Evolutionary conservation across 2,888 invertebrate species (phyloP).

Genomic region (Chloroclysta siterata): DNA sequence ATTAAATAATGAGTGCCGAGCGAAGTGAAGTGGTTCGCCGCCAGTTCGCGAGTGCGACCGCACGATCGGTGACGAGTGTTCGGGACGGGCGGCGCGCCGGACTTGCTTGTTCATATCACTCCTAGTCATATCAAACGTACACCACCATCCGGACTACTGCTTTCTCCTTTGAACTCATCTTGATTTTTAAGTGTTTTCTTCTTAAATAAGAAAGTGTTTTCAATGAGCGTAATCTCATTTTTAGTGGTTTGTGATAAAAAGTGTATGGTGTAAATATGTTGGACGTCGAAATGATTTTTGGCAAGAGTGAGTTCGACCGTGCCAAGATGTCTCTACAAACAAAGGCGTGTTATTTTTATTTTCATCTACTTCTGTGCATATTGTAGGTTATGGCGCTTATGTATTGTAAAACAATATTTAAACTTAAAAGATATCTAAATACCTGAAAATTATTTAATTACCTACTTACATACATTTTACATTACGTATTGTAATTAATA

Average conservation of each 20-base stretch:
- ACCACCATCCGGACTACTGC: not conserved
- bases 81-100: constrained; percentile 19
- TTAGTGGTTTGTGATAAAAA: constrained; percentile 17
- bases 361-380: constrained; percentile 38
- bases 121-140: not conserved
- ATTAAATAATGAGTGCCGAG: constrained; percentile 77
- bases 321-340: constrained; percentile 67
- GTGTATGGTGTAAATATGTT: constrained; percentile 28
- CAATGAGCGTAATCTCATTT: not conserved
- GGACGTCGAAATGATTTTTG: constrained; percentile 30
- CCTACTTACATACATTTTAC: too few relatives aligned
- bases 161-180: not conserved
- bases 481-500: too few relatives aligned
- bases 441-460: too few relatives aligned
- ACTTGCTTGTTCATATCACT: constrained; percentile 14
- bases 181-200: constrained; percentile 5
- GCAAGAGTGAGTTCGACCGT: constrained; percentile 49
- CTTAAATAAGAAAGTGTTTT: not conserved
- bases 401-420: not conserved
- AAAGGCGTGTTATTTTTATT: constrained; percentile 66
- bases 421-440: not conserved
- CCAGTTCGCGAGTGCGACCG: constrained; percentile 54
- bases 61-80: constrained; percentile 49
- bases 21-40: constrained; percentile 52
- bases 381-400: not conserved